Conservation (phyloP, 2,888 invertebrate genomes). For the Venustoraphidia nigricollis region DNA sequence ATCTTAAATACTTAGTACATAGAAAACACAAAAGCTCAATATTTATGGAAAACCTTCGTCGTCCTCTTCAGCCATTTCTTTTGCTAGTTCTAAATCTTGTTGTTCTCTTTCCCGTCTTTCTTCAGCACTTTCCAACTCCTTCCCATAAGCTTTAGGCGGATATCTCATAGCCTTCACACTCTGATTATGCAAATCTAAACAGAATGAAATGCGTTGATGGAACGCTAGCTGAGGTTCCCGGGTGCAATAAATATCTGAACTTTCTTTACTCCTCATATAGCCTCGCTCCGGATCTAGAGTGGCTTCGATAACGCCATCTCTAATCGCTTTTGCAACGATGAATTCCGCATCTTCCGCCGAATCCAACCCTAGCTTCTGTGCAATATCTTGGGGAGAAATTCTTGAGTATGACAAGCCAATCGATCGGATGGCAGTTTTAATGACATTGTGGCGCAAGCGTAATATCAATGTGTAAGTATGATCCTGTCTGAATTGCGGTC, state of each 20-base stretch:
- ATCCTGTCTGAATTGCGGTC: constrained; percentile 82
- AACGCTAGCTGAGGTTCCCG: constrained; percentile 91
- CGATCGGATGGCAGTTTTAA: constrained; percentile 92
- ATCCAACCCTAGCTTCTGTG: constrained; percentile 82
- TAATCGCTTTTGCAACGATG: constrained; percentile 94
- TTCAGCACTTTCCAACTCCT: constrained; percentile 93
- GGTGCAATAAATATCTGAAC: constrained; percentile 92
- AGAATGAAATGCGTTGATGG: constrained; percentile 93
- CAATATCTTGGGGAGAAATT: constrained; percentile 90
- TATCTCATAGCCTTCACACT: constrained; percentile 99
- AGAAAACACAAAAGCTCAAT: not conserved
- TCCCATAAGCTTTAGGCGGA: constrained; percentile 97
- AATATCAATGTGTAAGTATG: constrained; percentile 93
- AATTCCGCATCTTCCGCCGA: constrained; percentile 98
- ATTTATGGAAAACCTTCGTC: constrained; percentile 67
- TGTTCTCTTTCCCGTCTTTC: constrained; percentile 92
- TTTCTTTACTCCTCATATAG: constrained; percentile 95
- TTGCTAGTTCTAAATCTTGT: constrained; percentile 97
- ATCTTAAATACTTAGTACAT: not conserved
- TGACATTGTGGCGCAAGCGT: constrained; percentile 93
- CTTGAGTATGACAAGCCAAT: constrained; percentile 94
- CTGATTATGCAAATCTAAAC: constrained; percentile 94
- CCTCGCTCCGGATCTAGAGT: constrained; percentile 89
- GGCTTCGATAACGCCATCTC: constrained; percentile 98
- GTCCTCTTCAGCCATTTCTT: constrained; percentile 99